Evolutionary conservation across 2,888 invertebrate genomes (phyloP), one percentile per base, ranked within the genome.

Genomic region (Dasypogon diadema): DNA sequence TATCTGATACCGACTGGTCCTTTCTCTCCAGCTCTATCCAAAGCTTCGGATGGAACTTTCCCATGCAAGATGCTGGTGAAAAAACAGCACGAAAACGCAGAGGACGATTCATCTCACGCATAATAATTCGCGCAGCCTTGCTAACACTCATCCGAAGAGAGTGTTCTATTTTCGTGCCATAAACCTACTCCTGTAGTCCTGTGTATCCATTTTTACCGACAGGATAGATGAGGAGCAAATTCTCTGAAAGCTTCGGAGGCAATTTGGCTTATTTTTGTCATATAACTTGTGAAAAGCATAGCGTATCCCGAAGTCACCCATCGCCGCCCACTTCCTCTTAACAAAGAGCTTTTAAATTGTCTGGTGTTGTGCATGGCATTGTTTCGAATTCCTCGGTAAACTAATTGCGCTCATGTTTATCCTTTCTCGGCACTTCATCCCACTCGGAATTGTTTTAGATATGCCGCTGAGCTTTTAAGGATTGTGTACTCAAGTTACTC

Each of bases 1-100:
- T 70, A 70, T 30, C 54, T 51, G 70, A 70, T 70, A 70, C 70
- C 34, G 70, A 70, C 70, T 70, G 70, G 70, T 70, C 70, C 70
- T 70, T 2, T 30, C 54, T 54, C 70, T 54, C 54, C n/a, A n/a
- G 18, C 14, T 26, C 26, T 14, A 51, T 70, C 70, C 14, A 68
- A 70, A 70, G 70, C 70, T 70, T 70, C 70, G 12, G 46, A 14
- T 18, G 34, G 70, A 54, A 70, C 70, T 70, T 70, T 30, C 70
- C 10, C 24, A 6, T 56, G 6, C 30, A 24, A 46, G 70, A 70
- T 70, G 70, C 70, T 70, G 70, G 70, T 22, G 26, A n/a, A n/a
- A 51, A 12, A 54, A 22, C 70, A 30, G 70, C 70, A n/a, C 54
- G 70, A 54, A 51, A 70, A 12, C 30, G 5, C 34, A 37, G 10